Evolutionary conservation across 2,797 vertebrate genomes (phyloP), one percentile per base, ranked within the genome.

Genomic region (Cynopterus sphinx): DNA sequence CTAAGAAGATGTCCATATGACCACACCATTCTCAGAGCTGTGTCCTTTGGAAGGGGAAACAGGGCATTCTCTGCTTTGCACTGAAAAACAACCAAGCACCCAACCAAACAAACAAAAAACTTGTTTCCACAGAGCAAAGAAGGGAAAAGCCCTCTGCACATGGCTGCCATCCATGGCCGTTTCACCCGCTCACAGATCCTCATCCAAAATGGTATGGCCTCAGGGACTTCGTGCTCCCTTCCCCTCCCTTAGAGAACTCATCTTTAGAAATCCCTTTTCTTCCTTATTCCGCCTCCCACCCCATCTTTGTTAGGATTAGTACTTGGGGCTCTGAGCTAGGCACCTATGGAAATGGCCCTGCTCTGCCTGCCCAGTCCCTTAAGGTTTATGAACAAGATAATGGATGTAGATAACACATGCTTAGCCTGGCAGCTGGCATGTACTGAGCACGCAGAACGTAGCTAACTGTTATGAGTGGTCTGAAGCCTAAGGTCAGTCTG

Each of bases 131-230:
- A 99, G 99, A 99, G 99, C 98, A 99, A 99, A 99, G 99, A 99
- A 98, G 99, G 99, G 98, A 99, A 99, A 98, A 99, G 99, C 98
- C 99, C 99, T 87, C 97, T 99, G 98, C 99, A 99, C 98, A 99
- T 99, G 99, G 99, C 99, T 92, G 99, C 99, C 97, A 99, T 99
- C 97, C 99, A 99, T 5, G 99, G 99, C 97, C 99, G 99, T 94
- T 99, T 99, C 98, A 99, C 99, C 7, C 99, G 99, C 95, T 99
- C 99, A 59, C 99, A 99, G 98, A 99, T 99, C 98, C 99, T 99
- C 97, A 99, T 99, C 97, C 99, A 99, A 98, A 99, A 99, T 1
- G 99, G 99, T 99, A 99, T 95, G 96, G 84, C 43, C 39, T 61
- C 3, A 0, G 16, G 86, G 13, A 24, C 73, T 39, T 33, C 39